A percentile compares a stretch with the other conserved stretches of the same genome.
These are phyloP conservation scores for Eulimnadia texana DNA, from an alignment of 1,140 invertebrate genomes.

Conservation along the genomic window DNA sequence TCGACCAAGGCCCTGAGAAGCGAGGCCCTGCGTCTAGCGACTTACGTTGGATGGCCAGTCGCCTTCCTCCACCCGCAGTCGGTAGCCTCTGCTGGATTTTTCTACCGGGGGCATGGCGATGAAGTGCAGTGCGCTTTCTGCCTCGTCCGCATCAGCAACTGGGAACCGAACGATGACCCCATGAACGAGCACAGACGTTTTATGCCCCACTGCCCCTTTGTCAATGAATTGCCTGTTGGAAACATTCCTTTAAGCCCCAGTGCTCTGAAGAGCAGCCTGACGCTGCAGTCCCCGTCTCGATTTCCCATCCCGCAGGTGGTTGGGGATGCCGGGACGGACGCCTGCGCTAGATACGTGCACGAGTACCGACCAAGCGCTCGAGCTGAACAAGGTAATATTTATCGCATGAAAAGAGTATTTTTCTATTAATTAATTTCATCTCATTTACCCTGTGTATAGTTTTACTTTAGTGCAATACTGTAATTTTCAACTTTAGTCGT, in stretches of 20 bases:
- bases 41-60: constrained; percentile 20
- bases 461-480: too few relatives aligned
- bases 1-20: constrained; percentile 6
- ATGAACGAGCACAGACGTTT: constrained; percentile 30
- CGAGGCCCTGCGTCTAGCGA: constrained; percentile 17
- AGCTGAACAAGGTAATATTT: constrained; percentile 25
- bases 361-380: constrained; percentile 22
- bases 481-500: too few relatives aligned
- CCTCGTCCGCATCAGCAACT: constrained; percentile 28
- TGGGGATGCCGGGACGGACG: neutral
- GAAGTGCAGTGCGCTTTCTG: constrained; percentile 34
- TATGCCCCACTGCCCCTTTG: constrained; percentile 43
- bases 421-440: neutral
- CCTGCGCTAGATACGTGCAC: constrained; percentile 24
- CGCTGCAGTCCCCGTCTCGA: neutral
- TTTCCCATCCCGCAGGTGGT: constrained; percentile 16
- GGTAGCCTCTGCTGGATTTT: constrained; percentile 33
- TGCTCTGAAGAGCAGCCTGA: constrained; percentile 20
- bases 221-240: constrained; percentile 42
- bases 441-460: too few relatives aligned
- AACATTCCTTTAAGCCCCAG: constrained; percentile 40
- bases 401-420: neutral
- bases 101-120: constrained; percentile 29
- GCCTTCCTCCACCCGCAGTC: constrained; percentile 24
- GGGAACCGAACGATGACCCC: constrained; percentile 30